A percentile compares a stretch with the other conserved stretches of the same genome.
These are phyloP conservation scores for Nothocercus julius DNA, from an alignment of 2,113 vertebrate species.

Conservation along the genomic window DNA sequence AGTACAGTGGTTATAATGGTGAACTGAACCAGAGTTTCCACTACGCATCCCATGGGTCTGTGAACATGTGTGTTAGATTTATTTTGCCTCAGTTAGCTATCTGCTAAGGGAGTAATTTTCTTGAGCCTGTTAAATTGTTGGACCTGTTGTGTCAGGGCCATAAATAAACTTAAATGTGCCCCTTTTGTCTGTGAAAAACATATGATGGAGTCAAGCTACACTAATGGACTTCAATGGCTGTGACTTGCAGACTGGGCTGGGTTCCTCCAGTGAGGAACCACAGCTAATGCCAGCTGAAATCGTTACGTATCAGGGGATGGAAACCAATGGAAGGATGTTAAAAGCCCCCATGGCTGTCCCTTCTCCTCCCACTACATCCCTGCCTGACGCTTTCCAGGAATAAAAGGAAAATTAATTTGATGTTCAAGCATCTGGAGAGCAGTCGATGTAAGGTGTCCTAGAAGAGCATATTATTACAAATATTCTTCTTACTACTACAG, in stretches of 20 bases:
- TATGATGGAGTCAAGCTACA: too few species aligned
- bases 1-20: background rate
- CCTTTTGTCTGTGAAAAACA: background rate
- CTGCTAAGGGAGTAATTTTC: background rate
- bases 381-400: background rate
- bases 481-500: background rate
- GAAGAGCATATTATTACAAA: background rate
- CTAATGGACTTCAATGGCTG: too few species aligned
- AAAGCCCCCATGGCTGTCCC: background rate
- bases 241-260: background rate
- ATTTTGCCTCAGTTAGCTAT: background rate
- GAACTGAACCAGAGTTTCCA: background rate
- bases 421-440: background rate
- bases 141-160: background rate
- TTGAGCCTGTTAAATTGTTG: background rate
- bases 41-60: background rate
- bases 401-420: background rate
- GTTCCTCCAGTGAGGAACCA: background rate
- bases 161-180: background rate
- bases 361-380: background rate
- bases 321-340: background rate
- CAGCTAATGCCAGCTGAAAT: fast-evolving
- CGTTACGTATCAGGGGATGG: background rate
- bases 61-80: background rate
- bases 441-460: background rate